Conservation (phyloP, 2,797 vertebrate genomes). For the Chromobotia macracanthus region DNA sequence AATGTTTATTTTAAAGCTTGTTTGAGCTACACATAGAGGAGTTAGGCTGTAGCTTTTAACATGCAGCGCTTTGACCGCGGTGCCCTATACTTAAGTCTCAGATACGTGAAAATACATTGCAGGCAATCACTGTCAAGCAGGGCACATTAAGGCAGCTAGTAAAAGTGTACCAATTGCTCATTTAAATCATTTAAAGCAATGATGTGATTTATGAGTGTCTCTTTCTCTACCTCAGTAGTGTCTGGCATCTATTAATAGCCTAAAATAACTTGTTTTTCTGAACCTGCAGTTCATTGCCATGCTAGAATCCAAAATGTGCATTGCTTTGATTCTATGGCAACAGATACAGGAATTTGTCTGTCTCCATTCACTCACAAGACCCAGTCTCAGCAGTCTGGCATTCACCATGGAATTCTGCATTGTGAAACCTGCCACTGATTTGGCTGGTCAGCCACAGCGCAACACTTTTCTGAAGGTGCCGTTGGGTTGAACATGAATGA, state of each 20-base stretch:
- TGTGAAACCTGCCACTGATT: neutral
- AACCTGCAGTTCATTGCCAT: neutral
- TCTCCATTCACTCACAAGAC: neutral
- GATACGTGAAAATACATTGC: neutral
- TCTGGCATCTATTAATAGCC: conserved; percentile 7
- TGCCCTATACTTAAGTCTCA: neutral
- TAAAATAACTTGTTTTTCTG: neutral
- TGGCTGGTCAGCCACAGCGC: neutral
- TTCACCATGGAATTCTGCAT: neutral
- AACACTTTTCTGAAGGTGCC: conserved; percentile 8
- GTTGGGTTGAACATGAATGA: conserved; percentile 31
- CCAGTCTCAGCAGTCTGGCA: neutral
- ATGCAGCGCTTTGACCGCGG: neutral
- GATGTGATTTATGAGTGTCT: neutral
- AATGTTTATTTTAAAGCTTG: conserved; percentile 26
- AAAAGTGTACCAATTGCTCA: too few species aligned
- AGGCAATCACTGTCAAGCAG: conserved; percentile 1
- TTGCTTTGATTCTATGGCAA: conserved; percentile 14
- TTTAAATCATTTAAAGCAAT: neutral
- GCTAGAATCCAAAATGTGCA: neutral
- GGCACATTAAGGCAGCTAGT: conserved; percentile 10
- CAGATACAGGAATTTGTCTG: conserved; percentile 29
- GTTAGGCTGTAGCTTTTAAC: neutral
- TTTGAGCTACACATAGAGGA: conserved; percentile 5
- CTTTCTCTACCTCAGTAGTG: conserved; percentile 1